A percentile compares a stretch with the other conserved stretches of the same genome.
Conservation (phyloP, 2,888 invertebrate genomes). For the Stramonita haemastoma region DNA sequence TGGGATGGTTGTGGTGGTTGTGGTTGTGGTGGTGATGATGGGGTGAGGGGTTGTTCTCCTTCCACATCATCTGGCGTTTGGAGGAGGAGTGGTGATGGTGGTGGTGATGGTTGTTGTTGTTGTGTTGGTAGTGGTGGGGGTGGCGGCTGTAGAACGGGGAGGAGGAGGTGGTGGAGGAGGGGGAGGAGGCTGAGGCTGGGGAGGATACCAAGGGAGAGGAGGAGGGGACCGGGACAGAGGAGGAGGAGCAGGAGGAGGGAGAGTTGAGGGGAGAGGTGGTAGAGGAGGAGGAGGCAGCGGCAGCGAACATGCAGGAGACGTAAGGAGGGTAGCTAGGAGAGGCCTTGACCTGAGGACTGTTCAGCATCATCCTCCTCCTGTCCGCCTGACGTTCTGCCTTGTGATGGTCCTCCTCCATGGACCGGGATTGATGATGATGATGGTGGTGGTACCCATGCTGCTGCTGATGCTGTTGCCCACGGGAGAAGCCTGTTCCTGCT, state of each 20-base stretch:
- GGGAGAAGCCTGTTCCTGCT: neutral
- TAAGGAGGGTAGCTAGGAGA: neutral
- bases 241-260: neutral
- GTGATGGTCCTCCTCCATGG: neutral
- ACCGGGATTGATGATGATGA: neutral
- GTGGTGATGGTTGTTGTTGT: neutral
- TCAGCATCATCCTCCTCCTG: neutral
- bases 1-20: conserved; percentile 31
- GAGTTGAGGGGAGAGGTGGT: neutral
- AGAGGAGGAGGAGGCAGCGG: conserved; percentile 26
- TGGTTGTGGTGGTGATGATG: neutral
- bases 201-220: no score
- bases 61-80: conserved; percentile 30
- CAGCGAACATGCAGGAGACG: conserved; percentile 47
- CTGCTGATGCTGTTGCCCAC: neutral
- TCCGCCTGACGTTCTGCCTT: conserved; percentile 29
- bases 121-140: neutral
- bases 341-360: neutral
- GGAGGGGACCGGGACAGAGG: no score
- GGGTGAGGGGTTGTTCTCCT: conserved; percentile 44
- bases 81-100: neutral
- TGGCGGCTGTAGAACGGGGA: neutral
- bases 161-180: neutral
- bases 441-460: neutral
- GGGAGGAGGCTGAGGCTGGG: no score